Conservation (phyloP, 1,140 invertebrate genomes). For the Drosophila parabipectinata region DNA sequence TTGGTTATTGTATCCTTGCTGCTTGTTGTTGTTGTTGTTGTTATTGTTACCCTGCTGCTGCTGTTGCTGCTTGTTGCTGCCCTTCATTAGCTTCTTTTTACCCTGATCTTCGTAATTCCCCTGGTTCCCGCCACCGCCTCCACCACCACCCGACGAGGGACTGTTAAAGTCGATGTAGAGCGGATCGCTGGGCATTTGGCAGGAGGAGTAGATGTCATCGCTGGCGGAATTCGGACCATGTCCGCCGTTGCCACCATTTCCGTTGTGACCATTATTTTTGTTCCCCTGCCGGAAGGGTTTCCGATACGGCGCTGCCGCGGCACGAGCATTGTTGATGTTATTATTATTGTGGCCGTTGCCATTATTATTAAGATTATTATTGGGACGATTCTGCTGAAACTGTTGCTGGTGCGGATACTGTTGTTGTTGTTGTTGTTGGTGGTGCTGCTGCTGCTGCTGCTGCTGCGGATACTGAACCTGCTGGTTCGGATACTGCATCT, state of each 20-base stretch:
- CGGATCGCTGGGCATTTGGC: conserved; percentile 82
- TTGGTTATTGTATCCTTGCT: conserved; percentile 30
- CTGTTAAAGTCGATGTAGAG: conserved; percentile 82
- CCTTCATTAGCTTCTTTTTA: conserved; percentile 67
- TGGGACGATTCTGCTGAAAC: background rate
- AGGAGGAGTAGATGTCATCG: conserved; percentile 55
- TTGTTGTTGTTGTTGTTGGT: background rate
- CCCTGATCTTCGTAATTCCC: conserved; percentile 17
- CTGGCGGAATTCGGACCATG: conserved; percentile 7
- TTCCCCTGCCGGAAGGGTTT: conserved; percentile 57
- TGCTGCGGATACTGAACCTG: conserved; percentile 17
- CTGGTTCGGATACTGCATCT: conserved; percentile 1
- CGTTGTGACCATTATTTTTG: conserved; percentile 5
- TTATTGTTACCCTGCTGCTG: conserved; percentile 40
- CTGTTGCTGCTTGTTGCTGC: conserved; percentile 48
- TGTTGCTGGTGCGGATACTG: conserved; percentile 24
- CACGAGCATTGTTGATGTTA: conserved; percentile 47
- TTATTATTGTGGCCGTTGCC: background rate
- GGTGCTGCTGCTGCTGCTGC: conserved; percentile 8
- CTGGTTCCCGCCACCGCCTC: background rate
- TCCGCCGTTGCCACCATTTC: conserved; percentile 8
- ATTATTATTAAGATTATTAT: conserved; percentile 14
- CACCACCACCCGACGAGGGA: conserved; percentile 35
- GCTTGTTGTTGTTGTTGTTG: conserved; percentile 20
- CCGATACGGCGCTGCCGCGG: conserved; percentile 58